Evolutionary conservation across 23 tunicate species (phyloP), one percentile per base, ranked within the genome.

Genomic region (Halocynthia roretzi): DNA sequence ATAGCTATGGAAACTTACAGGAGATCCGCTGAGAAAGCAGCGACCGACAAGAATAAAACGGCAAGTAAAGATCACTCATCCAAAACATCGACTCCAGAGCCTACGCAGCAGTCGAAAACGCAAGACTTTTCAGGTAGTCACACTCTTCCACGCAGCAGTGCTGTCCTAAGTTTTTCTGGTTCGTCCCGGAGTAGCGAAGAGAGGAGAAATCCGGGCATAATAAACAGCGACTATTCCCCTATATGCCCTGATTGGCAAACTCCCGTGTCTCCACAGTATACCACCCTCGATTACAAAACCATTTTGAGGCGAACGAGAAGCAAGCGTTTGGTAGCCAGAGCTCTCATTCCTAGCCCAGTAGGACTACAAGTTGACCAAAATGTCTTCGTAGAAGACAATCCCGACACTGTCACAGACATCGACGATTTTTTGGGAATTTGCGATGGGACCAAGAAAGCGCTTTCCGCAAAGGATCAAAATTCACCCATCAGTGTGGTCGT

Each of bases 1-100:
- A 62, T 65, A 9, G 97, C 97, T 5, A 85, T 91, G 97, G 87
- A 78, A 50, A 84, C 97, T 14, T 91, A 91, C 72, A 57, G 90
- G 14, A 77, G 76, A 61, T 78, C 84, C 10, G 84, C 85, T 7
- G 79, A 80, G 54, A 78, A 81, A 72, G 50, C 19, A 65, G 31
- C 48, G 19, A 10, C 6, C 22, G 31, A 9, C 6, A 15, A 22
- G 6, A 53, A 53, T 54, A 50, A 52, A 10, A 15, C 61, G 8
- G 78, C 56, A 54, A 56, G 2, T 0, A 54, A 8, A 14, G 75
- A 70, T 70, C 21, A 51, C 10, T 19, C 53, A 0, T 56, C 78
- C 0, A 7, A 1, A 8, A 15, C n/a, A 54, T 54, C 10, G 5
- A 50, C 31, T 20, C 9, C 22, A 5, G 48, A 10, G 70, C 70